Base-by-base conservation (phyloP, 2,113 vertebrate species). In the Phalacrocorax carbo region DNA sequence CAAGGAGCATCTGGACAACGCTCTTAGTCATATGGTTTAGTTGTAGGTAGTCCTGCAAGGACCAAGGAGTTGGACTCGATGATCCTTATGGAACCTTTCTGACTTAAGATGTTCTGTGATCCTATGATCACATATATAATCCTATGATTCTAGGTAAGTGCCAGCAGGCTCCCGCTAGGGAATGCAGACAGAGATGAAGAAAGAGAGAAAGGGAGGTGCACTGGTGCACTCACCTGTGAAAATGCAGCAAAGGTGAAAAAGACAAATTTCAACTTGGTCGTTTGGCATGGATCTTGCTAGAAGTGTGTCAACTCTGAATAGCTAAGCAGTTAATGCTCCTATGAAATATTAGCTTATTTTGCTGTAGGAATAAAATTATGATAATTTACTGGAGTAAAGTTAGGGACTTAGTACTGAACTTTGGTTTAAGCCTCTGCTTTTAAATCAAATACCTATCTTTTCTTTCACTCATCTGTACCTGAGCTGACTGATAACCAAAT, bases 1-100 rank as follows among this genome's bases (percentile, higher is more conserved):
- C 15, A 61, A 76, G 23, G 9, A 29, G 7, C 3, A 1, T 42
- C 8, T 55, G 55, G 40, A 62, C 1, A 1, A 55, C 0, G 11
- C 10, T 90, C 10, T 62, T 34, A 48, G n/a, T 42, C 29, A 30
- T 40, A 11, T 30, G 9, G 40, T 55, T 61, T 62, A 30, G 11
- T 55, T 77, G 70, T 54, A 70, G n/a, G 11, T 17, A 77, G 60
- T 51, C n/a, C 68, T 65, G 30, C 0, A 11, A 51, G 60, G 13
- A 73, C 14, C 26, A 58, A 14, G 32, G 30, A 22, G 32, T 26
- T 94, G 13, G 15, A 60, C 13, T 70, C 0, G 0, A 16, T 46
- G 13, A 64, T 71, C 72, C 17, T 57, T 42, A 34, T 19, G 10
- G 4, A 14, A 77, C 22, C 5, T 13, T 32, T 58, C 32, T 30